Evolutionary conservation across 2,797 vertebrate species (phyloP).

Genomic region (Setipinna tenuifilis): DNA sequence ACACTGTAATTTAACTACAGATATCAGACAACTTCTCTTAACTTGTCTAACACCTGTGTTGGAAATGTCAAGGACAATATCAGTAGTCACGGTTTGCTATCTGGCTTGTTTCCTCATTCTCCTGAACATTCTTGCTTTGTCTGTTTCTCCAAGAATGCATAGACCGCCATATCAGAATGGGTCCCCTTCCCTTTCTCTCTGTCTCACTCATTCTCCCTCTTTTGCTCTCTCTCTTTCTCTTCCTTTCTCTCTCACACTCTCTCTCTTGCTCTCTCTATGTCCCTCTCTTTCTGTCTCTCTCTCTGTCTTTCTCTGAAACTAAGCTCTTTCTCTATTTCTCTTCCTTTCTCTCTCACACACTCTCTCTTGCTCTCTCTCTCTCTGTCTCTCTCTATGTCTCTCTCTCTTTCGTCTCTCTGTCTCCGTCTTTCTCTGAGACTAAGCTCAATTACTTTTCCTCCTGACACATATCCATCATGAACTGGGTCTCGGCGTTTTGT

Average conservation of each 20-base stretch:
- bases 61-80: slow-evolving; percentile 24
- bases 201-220: background rate
- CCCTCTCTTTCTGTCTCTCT: background rate
- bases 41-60: slow-evolving; percentile 33
- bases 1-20: slow-evolving; percentile 57
- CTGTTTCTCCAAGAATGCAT: background rate
- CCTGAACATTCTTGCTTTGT: background rate
- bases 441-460: slow-evolving; percentile 30
- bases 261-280: background rate
- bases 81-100: background rate
- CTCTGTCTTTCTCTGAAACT: background rate
- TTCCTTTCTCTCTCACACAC: background rate
- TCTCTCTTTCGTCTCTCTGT: background rate
- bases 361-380: background rate
- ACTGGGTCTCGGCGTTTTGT: slow-evolving; percentile 34
- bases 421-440: background rate
- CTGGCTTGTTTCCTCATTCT: background rate
- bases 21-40: slow-evolving; percentile 43
- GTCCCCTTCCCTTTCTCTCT: background rate
- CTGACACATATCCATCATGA: slow-evolving; percentile 33
- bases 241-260: too few relatives aligned
- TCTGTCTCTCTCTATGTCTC: background rate
- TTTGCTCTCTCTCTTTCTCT: background rate
- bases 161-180: background rate
- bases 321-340: background rate